Conservation (phyloP, 1,140 invertebrate species). For the Leguminivora glycinivorella region DNA sequence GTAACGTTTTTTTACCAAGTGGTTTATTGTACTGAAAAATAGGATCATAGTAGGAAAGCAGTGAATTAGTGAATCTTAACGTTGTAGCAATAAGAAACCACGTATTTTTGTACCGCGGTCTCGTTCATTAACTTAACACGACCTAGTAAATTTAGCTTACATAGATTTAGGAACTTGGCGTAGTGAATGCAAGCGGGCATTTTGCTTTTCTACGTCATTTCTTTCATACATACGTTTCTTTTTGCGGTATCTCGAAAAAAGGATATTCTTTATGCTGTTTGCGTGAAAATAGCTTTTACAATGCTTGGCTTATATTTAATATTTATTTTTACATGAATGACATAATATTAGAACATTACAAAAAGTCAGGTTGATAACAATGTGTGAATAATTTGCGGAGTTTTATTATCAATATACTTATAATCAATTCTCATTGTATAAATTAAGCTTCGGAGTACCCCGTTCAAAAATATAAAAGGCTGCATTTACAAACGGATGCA, state of each 20-base stretch:
- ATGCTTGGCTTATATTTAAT: too few relatives aligned
- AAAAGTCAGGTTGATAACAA: too few relatives aligned
- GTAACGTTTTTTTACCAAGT: background rate
- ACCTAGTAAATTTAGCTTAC: conserved; percentile 14
- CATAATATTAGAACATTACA: background rate
- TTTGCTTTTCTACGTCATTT: background rate
- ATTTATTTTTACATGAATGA: background rate
- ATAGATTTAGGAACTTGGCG: background rate
- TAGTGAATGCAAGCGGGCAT: background rate
- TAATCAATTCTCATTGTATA: background rate
- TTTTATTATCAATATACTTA: background rate
- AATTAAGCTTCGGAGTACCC: background rate
- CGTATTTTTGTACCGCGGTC: conserved; percentile 26
- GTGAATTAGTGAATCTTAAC: conserved; percentile 9
- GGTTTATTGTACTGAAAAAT: background rate
- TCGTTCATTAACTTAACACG: background rate
- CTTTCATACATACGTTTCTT: background rate
- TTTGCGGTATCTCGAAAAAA: background rate
- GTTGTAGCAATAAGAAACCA: conserved; percentile 23
- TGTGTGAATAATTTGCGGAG: too few relatives aligned
- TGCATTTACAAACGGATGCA: conserved; percentile 9
- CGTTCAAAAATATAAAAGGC: background rate
- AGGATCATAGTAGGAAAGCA: background rate
- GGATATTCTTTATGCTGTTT: background rate
- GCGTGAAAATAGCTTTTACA: too few relatives aligned